Conservation (phyloP, 2,797 vertebrate species). For the Epinephelus coioides region DNA sequence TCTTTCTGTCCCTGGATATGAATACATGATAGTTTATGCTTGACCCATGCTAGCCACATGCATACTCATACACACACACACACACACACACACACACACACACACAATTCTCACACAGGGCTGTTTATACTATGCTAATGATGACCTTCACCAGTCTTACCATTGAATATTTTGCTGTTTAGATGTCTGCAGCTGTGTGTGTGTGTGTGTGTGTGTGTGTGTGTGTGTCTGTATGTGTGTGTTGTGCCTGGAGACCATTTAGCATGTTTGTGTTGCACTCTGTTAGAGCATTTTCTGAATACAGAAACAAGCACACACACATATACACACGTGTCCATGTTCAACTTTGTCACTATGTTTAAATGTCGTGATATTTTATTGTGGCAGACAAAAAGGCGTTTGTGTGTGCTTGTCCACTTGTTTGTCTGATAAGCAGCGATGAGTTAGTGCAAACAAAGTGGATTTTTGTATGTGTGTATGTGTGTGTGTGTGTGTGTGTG, state of each 20-base stretch:
- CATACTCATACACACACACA: neutral
- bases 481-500: too few species aligned
- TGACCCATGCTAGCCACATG: conserved; percentile 23
- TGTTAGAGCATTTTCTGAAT: neutral
- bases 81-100: conserved; percentile 13
- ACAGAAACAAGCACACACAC: conserved; percentile 7
- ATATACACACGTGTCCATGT: neutral
- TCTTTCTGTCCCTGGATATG: conserved; percentile 44
- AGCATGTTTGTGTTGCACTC: conserved; percentile 23
- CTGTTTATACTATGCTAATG: conserved; percentile 73
- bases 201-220: neutral
- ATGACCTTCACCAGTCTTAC: conserved; percentile 72
- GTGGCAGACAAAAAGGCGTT: neutral
- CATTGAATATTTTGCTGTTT: conserved; percentile 57
- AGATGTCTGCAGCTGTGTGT: conserved; percentile 36
- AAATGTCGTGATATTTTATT: conserved; percentile 19
- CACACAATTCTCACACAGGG: conserved; percentile 19
- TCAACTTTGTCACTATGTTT: conserved; percentile 3
- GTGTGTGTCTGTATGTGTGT: neutral
- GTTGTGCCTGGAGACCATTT: conserved; percentile 32
- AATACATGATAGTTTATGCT: conserved; percentile 47
- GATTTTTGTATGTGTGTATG: neutral
- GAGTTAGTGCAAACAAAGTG: conserved; percentile 6
- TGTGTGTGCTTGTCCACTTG: neutral
- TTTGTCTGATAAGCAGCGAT: neutral